A percentile compares a stretch with the other conserved stretches of the same genome.
Evolutionary conservation across 2,797 vertebrate species (phyloP).

Genomic region (Sarcoramphus papa): DNA sequence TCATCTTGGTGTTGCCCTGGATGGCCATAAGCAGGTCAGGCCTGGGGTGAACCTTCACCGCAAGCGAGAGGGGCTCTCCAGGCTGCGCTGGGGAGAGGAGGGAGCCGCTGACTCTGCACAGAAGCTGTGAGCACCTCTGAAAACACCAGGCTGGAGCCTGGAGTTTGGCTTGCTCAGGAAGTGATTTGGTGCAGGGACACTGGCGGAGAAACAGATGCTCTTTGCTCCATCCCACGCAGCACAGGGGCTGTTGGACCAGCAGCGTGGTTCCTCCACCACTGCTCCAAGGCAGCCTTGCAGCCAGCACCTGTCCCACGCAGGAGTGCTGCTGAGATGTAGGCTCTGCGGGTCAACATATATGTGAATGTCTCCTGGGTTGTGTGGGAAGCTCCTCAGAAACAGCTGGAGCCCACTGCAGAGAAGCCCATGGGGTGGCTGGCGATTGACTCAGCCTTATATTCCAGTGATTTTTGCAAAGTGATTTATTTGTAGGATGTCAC

Average conservation of each 20-base stretch:
- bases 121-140: background rate
- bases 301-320: fast-evolving
- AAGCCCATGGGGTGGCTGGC: background rate
- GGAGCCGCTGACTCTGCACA: background rate
- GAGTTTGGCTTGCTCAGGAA: background rate
- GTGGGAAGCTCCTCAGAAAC: background rate
- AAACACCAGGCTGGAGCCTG: background rate
- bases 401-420: background rate
- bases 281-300: background rate
- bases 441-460: background rate
- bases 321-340: background rate
- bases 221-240: background rate
- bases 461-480: background rate
- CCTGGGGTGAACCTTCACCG: background rate
- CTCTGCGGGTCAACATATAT: fast-evolving
- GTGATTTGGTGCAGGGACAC: background rate
- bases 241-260: background rate
- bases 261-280: background rate
- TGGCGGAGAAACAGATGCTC: background rate
- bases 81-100: background rate
- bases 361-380: background rate
- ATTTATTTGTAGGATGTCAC: background rate
- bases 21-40: background rate
- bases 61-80: background rate
- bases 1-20: background rate